Evolutionary conservation across 1,140 invertebrate genomes (phyloP).

Genomic region (Pollicipes pollicipes): DNA sequence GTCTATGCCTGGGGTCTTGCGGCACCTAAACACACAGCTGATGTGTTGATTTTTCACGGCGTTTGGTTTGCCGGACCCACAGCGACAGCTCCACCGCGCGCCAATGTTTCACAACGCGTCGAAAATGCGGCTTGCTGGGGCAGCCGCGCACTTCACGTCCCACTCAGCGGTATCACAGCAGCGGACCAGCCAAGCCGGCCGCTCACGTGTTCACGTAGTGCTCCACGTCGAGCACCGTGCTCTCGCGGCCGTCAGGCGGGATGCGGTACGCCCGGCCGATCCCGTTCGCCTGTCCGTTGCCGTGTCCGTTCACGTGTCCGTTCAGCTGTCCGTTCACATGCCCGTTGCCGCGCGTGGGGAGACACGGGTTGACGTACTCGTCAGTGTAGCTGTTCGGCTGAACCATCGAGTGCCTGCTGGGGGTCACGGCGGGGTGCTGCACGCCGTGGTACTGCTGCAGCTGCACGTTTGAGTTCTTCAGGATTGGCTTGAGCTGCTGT

Average conservation of each 20-base stretch:
- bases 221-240: conserved; percentile 5
- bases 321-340: background rate
- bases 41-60: no score
- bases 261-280: conserved; percentile 5
- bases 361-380: background rate
- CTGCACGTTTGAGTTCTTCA: background rate
- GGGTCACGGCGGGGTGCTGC: background rate
- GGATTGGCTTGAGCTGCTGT: conserved; percentile 4
- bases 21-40: no score
- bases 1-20: no score
- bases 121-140: no score
- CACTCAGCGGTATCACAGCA: conserved; percentile 1
- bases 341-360: background rate
- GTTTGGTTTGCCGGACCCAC: no score
- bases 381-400: background rate
- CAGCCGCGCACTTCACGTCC: no score
- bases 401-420: background rate
- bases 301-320: background rate
- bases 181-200: background rate
- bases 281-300: no score
- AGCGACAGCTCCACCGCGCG: no score
- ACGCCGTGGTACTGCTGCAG: background rate
- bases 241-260: conserved; percentile 14
- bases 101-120: no score
- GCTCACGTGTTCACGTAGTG: background rate